phyloP scores from a whole-genome alignment of 2,113 vertebrate species.

The Paralichthys olivaceus region DNA sequence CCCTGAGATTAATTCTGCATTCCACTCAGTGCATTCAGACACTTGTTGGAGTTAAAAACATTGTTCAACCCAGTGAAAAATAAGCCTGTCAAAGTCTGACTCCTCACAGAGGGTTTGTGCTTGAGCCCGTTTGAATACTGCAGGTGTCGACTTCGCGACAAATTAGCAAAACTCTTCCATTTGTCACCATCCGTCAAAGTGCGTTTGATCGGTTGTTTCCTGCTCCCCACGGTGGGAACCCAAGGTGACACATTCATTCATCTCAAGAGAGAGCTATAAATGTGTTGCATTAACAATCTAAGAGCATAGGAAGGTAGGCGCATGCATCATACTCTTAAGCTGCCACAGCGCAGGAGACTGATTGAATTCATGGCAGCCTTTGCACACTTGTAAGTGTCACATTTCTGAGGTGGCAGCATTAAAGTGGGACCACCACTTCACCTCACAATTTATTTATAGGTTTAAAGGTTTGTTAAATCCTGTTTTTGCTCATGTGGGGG shows the following conservation, averaged over 20 bases:
- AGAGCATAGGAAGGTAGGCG: slow-evolving; percentile 2
- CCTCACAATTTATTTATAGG: background rate
- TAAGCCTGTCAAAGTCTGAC: slow-evolving; percentile 55
- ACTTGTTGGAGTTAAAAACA: slow-evolving; percentile 50
- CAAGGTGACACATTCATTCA: slow-evolving; percentile 45
- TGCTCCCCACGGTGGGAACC: slow-evolving; percentile 20
- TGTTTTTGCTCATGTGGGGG: background rate
- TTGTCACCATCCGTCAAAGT: slow-evolving; percentile 16
- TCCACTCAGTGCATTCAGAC: slow-evolving; percentile 35
- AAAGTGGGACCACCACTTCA: too few relatives aligned
- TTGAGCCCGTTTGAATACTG: slow-evolving; percentile 42
- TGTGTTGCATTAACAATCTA: slow-evolving; percentile 34
- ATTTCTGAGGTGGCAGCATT: background rate
- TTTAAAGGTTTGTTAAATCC: background rate
- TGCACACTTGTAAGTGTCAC: background rate
- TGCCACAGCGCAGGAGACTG: background rate
- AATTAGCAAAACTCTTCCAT: slow-evolving; percentile 46
- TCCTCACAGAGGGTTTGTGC: slow-evolving; percentile 49
- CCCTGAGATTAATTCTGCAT: slow-evolving; percentile 43
- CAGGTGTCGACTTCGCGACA: slow-evolving; percentile 40
- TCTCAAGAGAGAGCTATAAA: slow-evolving; percentile 28
- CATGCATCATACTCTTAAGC: background rate
- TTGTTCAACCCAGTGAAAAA: slow-evolving; percentile 60
- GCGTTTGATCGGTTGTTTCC: slow-evolving; percentile 49
- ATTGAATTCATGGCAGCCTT: background rate